These are phyloP conservation scores for Leptopilina myrica DNA, from an alignment of 2,888 invertebrate genomes.

Conservation along the genomic window DNA sequence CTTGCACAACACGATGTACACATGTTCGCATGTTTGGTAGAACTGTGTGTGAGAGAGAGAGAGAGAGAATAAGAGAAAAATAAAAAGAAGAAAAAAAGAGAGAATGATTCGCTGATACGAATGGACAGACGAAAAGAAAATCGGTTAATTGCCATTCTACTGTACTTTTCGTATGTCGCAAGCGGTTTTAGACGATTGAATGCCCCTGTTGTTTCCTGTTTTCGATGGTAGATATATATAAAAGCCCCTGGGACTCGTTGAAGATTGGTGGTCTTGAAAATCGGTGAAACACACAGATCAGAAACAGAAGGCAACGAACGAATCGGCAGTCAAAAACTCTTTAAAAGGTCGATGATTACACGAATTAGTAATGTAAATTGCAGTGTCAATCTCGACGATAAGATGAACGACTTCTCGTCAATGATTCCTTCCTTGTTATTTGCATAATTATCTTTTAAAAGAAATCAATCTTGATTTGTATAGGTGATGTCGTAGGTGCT, in stretches of 20 bases:
- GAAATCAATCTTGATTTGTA: slow-evolving; percentile 63
- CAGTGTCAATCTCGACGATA: slow-evolving; percentile 69
- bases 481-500: slow-evolving; percentile 59
- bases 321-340: slow-evolving; percentile 60
- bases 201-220: slow-evolving; percentile 36
- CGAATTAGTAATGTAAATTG: slow-evolving; percentile 73
- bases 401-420: slow-evolving; percentile 64
- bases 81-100: neutral
- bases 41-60: neutral
- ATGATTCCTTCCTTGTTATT: slow-evolving; percentile 57
- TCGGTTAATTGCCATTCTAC: slow-evolving; percentile 39
- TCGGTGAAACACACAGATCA: slow-evolving; percentile 22
- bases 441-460: slow-evolving; percentile 69
- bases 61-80: neutral
- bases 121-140: slow-evolving; percentile 10
- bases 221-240: slow-evolving; percentile 9
- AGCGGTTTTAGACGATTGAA: slow-evolving; percentile 32
- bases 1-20: slow-evolving; percentile 39
- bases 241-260: neutral
- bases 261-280: slow-evolving; percentile 32
- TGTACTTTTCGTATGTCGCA: slow-evolving; percentile 22
- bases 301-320: slow-evolving; percentile 1
- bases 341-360: slow-evolving; percentile 70
- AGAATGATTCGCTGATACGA: slow-evolving; percentile 30
- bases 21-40: slow-evolving; percentile 31